Base-by-base conservation (phyloP, 1,140 invertebrate species). In the Heliconius hermathena region DNA sequence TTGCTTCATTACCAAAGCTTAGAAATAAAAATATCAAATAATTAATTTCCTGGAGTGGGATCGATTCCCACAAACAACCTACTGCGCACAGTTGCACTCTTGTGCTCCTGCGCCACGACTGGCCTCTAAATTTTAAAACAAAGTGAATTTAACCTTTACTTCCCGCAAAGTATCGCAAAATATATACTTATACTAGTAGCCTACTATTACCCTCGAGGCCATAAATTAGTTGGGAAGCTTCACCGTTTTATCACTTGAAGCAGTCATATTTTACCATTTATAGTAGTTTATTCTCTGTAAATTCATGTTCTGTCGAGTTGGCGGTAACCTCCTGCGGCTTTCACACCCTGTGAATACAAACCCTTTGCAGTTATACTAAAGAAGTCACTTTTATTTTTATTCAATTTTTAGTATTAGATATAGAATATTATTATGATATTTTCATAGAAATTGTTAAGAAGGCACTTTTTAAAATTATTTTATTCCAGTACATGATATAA, bases 231-330 rank as follows among this genome's bases (percentile, higher is more conserved):
- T 66, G 26, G 26, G 13, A 66, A 66, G 9, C 60, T 29, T 16
- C 60, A 29, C 60, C 60, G 26, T 66, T 75, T 75, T 36, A 57
- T 49, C 20, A 60, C 20, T 70, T 33, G 11, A 20, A 66, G 11
- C 60, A 29, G 22, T 66, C 60, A 29, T 75, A 79, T 79, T 79
- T 76, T 79, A 79, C 76, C 74, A 79, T 79, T 79, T 60, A 52
- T 49, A 75, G 60, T 75, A 71, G 73, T 57, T 79, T 72, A 79
- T 79, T 76, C 78, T 46, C 72, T 76, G 78, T 60, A 60, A 72
- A 76, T 75, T 76, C 73, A 76, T 36, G 78, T 76, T 76, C 41
- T 73, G 66, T 72, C 74, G 49, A 75, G 52, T 73, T 26, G 52
- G 60, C 74, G 52, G 78, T 52, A 54, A 60, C 72, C 76, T 77